Evolutionary conservation across 2,888 invertebrate genomes (phyloP), one percentile per base, ranked within the genome.

Genomic region (Drosophila meridionalis): DNA sequence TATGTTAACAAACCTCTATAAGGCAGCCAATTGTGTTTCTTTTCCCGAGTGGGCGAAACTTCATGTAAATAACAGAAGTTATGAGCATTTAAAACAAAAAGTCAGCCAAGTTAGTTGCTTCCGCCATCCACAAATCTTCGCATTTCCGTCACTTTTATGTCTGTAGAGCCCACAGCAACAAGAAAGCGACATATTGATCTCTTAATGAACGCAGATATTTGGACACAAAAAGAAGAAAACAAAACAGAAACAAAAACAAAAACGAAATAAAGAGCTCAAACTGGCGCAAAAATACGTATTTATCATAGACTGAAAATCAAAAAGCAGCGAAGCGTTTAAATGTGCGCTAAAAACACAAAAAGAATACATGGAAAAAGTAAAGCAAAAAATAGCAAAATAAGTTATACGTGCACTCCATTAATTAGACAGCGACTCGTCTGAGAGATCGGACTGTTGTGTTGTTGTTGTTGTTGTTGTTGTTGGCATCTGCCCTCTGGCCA

Each of bases 131-230:
- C 87, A 86, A 87, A 88, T 87, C 90, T 83, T 82, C 9, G 48
- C 58, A 76, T 73, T 90, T 87, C 87, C 87, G 90, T 86, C 87
- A 90, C 82, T 70, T 89, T 85, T 67, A 89, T 87, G 85, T 85
- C 82, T 69, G 88, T 84, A 76, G 73, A 61, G 71, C 48, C 59
- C 65, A 45, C 55, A 65, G 69, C 45, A 55, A 66, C 40, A 67
- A 61, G 63, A 73, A 80, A 64, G 70, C 87, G 43, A 89, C 76
- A 90, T 87, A 87, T 90, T 87, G 87, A 90, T 90, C 89, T 78
- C 59, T 72, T 82, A 82, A 90, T 83, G 70, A 79, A 71, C 77
- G 57, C 55, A 72, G 66, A 81, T 70, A 67, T 67, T 71, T 68
- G 65, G 62, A 64, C 69, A 74, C 74, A 70, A 63, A 63, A 57